A percentile compares a stretch with the other conserved stretches of the same genome.
phyloP scores from a whole-genome alignment of 2,888 invertebrate genomes.

The Dasysyrphus albostriatus region DNA sequence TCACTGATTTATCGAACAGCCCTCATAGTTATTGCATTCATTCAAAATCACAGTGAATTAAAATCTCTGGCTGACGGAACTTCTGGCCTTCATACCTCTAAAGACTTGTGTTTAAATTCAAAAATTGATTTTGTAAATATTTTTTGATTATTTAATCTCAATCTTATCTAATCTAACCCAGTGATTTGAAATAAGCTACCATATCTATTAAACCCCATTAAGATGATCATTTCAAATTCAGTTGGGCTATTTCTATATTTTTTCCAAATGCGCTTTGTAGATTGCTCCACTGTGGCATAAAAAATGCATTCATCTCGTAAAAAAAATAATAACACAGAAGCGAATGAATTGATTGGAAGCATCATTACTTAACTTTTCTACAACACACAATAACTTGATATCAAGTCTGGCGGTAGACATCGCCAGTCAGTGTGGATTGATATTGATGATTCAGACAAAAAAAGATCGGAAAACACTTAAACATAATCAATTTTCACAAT shows the following conservation, averaged over 20 bases:
- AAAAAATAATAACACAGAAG: slow-evolving; percentile 20
- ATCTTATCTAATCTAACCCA: too few relatives aligned
- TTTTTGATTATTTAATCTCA: too few relatives aligned
- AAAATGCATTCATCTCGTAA: neutral
- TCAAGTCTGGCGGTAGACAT: neutral
- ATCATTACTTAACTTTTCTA: slow-evolving; percentile 31
- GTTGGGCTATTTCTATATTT: neutral
- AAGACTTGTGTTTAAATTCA: too few relatives aligned
- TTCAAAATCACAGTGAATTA: too few relatives aligned
- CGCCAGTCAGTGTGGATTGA: slow-evolving; percentile 16
- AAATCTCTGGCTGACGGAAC: too few relatives aligned
- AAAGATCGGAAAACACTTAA: slow-evolving; percentile 22
- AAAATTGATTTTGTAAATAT: too few relatives aligned
- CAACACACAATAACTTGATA: slow-evolving; percentile 1
- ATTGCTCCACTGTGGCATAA: neutral
- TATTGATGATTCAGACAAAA: slow-evolving; percentile 30
- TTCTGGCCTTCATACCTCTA: too few relatives aligned
- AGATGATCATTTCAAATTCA: too few relatives aligned
- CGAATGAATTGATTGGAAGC: slow-evolving; percentile 46
- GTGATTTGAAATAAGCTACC: too few relatives aligned
- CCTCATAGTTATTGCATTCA: too few relatives aligned
- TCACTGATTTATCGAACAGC: too few relatives aligned
- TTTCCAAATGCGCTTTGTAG: neutral
- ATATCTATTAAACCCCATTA: too few relatives aligned
- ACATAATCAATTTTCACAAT: slow-evolving; percentile 21